Evolutionary conservation across 2,113 vertebrate species (phyloP).

Genomic region (Sialia sialis): DNA sequence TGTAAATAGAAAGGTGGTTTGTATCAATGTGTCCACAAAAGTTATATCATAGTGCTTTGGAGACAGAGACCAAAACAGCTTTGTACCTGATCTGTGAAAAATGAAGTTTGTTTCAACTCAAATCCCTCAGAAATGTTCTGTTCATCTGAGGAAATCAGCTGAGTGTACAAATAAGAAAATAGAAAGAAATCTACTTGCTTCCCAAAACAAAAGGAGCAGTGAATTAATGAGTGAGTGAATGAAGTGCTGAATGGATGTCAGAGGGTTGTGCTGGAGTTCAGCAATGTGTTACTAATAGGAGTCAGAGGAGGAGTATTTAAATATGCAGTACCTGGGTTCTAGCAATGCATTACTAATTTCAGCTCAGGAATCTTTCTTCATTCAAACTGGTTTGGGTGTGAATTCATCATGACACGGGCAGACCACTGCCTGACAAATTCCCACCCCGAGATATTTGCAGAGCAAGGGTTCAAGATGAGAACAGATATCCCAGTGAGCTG

Average conservation of each 20-base stretch:
- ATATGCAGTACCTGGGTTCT: not conserved
- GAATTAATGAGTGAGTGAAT: not conserved
- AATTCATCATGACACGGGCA: not conserved
- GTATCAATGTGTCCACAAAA: not conserved
- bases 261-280: not conserved
- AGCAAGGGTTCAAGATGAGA: not conserved
- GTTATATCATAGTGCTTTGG: not conserved
- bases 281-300: not conserved
- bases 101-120: not conserved
- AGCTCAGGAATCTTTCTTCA: not conserved
- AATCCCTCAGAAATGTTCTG: not conserved
- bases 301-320: not conserved
- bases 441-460: not conserved
- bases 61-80: not conserved
- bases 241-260: not conserved
- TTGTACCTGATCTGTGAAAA: not conserved
- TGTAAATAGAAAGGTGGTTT: not conserved
- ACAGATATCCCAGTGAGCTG: not conserved
- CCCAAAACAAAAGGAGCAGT: not conserved
- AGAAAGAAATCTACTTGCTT: not conserved
- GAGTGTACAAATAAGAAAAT: not conserved
- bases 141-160: not conserved
- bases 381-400: not conserved
- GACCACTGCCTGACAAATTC: not conserved
- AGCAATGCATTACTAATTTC: not conserved